Conservation (phyloP, 2,113 vertebrate genomes). For the Thalassoma bifasciatum region DNA sequence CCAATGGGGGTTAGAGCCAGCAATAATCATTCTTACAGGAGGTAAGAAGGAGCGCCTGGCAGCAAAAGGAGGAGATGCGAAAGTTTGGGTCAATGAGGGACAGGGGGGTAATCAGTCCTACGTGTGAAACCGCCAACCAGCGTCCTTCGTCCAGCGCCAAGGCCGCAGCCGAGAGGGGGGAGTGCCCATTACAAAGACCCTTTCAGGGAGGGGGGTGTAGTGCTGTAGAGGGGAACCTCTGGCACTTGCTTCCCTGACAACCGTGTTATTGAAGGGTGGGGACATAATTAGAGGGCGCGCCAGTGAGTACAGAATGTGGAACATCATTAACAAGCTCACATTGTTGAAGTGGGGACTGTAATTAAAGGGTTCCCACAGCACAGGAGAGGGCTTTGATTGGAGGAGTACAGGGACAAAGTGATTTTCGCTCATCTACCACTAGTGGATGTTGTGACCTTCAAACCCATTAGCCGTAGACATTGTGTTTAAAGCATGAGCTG, state of each 20-base stretch:
- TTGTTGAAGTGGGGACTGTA: slow-evolving; percentile 75
- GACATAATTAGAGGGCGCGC: slow-evolving; percentile 70
- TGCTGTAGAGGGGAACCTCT: slow-evolving; percentile 14
- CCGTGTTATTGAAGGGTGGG: slow-evolving; percentile 75
- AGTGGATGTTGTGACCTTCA: slow-evolving; percentile 72
- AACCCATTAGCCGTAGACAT: slow-evolving; percentile 22
- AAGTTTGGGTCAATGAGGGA: slow-evolving; percentile 7
- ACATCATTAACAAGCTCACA: slow-evolving; percentile 80
- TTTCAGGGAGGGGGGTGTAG: not conserved
- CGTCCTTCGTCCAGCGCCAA: slow-evolving; percentile 45
- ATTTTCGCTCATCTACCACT: slow-evolving; percentile 58
- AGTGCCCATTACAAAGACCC: slow-evolving; percentile 30
- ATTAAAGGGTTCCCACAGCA: slow-evolving; percentile 75
- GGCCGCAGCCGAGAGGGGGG: slow-evolving; percentile 20
- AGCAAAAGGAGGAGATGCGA: not conserved
- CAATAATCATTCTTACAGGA: not conserved
- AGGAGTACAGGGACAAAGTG: slow-evolving; percentile 61
- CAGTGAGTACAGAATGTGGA: slow-evolving; percentile 71
- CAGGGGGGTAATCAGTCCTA: not conserved
- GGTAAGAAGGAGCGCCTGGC: not conserved
- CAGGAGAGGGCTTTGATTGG: slow-evolving; percentile 62
- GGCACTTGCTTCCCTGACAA: slow-evolving; percentile 62
- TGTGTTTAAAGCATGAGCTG: not conserved
- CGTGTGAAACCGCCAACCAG: slow-evolving; percentile 10
- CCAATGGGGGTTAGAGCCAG: slow-evolving; percentile 3